Evolutionary conservation across 1,140 invertebrate species (phyloP), one percentile per base, ranked within the genome.

Genomic region (Ruditapes philippinarum): DNA sequence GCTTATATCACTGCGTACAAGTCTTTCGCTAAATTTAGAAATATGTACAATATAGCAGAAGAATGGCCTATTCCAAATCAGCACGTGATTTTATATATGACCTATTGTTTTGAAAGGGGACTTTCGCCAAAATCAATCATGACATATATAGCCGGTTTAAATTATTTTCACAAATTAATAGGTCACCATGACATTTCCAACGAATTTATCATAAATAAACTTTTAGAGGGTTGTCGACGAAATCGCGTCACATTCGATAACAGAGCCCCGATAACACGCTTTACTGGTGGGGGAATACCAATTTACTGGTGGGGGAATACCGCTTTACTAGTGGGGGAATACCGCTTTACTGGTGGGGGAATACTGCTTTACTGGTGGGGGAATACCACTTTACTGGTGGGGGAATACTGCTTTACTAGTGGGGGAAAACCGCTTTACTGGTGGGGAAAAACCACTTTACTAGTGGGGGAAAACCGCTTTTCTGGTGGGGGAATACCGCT

Each of bases 21-120:
- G 17, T 11, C 57, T 22, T 82, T 82, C 38, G 51, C 40, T 11
- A 38, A 82, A 36, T 82, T 82, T 28, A 57, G 74, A 25, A 54
- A 45, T 17, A 28, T 11, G 33, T 78, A 78, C 31, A 78, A 33
- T 51, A n/a, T 78, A 49, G 25, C 31, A 11, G 22, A 28, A n/a
- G 5, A 11, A 49, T 78, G 38, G 74, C 74, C 74, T 40, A 25
- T 54, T 38, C 70, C 31, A 38, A 19, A 22, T 33, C 36, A 45
- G 19, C 31, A 38, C 36, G 14, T 74, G 17, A 40, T 74, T 14
- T 19, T 22, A 36, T 74, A 38, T n/a, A 22, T 38, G 17, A 19
- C 36, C 14, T 74, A 17, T 40, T 74, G 36, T 40, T 40, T 38
- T 38, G 42, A 74, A 22, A 38, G 12, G 14, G 36, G 70, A 19